A percentile compares a stretch with the other conserved stretches of the same genome.
These are phyloP conservation scores for Elegia similella DNA, from an alignment of 2,888 invertebrate genomes.

Conservation along the genomic window DNA sequence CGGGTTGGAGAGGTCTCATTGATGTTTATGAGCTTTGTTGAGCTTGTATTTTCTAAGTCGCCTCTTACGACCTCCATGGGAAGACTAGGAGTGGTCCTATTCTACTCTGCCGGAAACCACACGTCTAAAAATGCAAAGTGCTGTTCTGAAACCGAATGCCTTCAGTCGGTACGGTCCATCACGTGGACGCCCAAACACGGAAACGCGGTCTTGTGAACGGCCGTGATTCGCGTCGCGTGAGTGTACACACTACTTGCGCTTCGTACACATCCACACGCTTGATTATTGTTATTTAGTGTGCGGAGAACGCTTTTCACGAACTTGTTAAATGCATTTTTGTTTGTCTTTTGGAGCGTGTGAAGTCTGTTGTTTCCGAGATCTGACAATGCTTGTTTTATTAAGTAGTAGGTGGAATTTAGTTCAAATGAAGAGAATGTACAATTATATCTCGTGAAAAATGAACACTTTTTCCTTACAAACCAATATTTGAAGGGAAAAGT, in stretches of 20 bases:
- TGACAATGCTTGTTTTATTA: no score
- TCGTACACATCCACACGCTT: background rate
- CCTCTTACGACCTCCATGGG: no score
- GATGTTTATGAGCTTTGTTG: no score
- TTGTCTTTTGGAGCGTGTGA: background rate
- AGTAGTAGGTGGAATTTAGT: no score
- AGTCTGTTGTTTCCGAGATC: background rate
- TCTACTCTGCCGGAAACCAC: no score
- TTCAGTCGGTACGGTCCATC: background rate
- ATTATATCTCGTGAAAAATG: no score
- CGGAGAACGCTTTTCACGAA: background rate
- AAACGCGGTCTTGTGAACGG: background rate
- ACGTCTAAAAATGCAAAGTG: background rate
- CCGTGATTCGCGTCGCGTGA: background rate
- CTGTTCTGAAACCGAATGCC: background rate
- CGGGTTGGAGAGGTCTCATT: no score
- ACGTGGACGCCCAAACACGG: background rate
- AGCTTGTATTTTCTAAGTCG: no score
- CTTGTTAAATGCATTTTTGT: background rate
- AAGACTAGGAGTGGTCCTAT: no score
- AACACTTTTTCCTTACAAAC: no score
- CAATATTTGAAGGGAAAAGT: no score
- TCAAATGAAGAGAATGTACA: no score
- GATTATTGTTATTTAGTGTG: background rate
- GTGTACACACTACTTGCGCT: background rate